These are phyloP conservation scores for Trichoplusia ni DNA, from an alignment of 1,140 invertebrate species.

Conservation along the genomic window DNA sequence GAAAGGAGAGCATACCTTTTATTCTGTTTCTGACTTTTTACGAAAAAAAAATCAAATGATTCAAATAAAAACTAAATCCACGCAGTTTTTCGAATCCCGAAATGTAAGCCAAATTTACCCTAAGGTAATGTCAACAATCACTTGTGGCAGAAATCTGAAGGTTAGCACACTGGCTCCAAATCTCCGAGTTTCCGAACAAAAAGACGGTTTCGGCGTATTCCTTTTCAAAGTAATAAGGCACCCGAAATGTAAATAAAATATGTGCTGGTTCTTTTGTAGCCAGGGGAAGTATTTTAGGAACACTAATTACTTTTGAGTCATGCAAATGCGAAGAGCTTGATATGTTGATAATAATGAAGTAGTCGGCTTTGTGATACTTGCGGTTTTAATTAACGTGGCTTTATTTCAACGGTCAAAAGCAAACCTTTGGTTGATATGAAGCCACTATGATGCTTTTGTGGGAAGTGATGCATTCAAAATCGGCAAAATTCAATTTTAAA, in stretches of 20 bases:
- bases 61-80: too few relatives aligned
- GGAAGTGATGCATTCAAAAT: too few relatives aligned
- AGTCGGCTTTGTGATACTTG: not conserved
- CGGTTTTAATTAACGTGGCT: not conserved
- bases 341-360: conserved; percentile 6
- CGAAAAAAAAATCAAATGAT: too few relatives aligned
- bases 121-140: not conserved
- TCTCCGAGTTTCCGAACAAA: not conserved
- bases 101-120: not conserved
- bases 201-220: not conserved
- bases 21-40: too few relatives aligned
- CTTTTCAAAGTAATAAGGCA: conserved; percentile 25
- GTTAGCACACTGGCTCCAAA: not conserved
- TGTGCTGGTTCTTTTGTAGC: not conserved
- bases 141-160: not conserved
- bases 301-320: conserved; percentile 1
- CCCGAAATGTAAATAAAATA: conserved; percentile 33
- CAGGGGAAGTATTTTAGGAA: not conserved
- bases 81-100: too few relatives aligned
- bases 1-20: too few relatives aligned
- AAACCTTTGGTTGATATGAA: too few relatives aligned
- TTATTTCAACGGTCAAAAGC: too few relatives aligned
- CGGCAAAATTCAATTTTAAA: too few relatives aligned
- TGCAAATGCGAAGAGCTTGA: conserved; percentile 2
- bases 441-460: too few relatives aligned